phyloP scores from a whole-genome alignment of 2,113 vertebrate species.

The Copsychus sechellarum region DNA sequence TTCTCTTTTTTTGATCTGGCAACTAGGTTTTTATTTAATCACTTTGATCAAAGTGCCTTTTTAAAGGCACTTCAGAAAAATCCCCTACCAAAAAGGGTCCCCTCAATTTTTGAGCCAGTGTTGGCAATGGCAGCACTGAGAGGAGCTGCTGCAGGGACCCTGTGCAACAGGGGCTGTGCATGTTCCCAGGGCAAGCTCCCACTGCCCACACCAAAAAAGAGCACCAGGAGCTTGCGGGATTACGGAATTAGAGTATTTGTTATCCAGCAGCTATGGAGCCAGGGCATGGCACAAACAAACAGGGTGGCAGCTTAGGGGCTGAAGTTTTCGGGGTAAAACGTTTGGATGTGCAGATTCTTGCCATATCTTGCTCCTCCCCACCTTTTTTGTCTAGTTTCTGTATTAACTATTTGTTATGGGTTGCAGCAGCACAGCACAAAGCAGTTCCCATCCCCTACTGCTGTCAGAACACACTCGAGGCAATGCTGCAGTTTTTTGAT shows the following conservation, averaged over 20 bases:
- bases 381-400: neutral
- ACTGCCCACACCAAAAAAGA: neutral
- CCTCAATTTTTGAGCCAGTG: neutral
- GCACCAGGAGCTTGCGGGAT: rapidly evolving
- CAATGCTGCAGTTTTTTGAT: neutral
- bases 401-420: neutral
- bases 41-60: neutral
- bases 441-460: neutral
- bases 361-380: too few relatives aligned
- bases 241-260: neutral
- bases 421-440: neutral
- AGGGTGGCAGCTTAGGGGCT: neutral
- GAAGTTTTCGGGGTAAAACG: neutral
- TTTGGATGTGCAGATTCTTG: neutral
- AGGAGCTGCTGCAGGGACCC: neutral
- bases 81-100: neutral
- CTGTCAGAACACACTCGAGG: neutral
- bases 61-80: neutral
- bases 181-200: neutral
- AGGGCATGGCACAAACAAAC: neutral
- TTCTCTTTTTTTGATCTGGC: neutral
- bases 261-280: neutral
- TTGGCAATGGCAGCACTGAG: rapidly evolving
- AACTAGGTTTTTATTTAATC: neutral
- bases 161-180: neutral